Evolutionary conservation across 2,113 vertebrate species (phyloP), one percentile per base, ranked within the genome.

Genomic region (Equus przewalskii): DNA sequence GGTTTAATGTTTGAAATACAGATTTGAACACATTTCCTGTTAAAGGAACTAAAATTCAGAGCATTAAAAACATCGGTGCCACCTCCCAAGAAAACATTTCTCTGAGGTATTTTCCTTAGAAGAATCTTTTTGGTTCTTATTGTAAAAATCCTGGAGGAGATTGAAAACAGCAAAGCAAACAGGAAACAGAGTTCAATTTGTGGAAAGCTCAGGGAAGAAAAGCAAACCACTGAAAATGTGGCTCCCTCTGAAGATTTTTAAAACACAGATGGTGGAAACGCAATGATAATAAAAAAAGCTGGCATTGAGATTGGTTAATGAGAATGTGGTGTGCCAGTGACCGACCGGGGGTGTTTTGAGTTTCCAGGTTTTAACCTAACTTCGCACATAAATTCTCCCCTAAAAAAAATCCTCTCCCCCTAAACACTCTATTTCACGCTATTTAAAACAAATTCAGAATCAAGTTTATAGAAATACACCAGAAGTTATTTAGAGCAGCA

Each of bases 171-270:
- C 70, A 56, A 92, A 65, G 56, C 75, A 90, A 94, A 97, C 94
- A 97, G 93, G 97, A 98, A 96, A 62, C 86, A 51, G 60, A 84
- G 36, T 69, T 95, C 22, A 51, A 9, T 82, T 24, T 80, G 56
- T 93, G 84, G 75, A 80, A 95, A 93, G 76, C 28, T 75, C 41
- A 19, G 80, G 87, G 26, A 87, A 95, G 75, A 95, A 70, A 85
- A 84, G 30, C 49, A 30, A 73, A 41, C 70, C 12, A 62, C 83
- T 58, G 60, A 72, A 81, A 95, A 70, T 33, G 26, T 24, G 33
- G 54, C 14, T 88, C 26, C 5, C 33, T n/a, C 30, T 85, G 56
- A 95, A 91, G 84, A 85, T 18, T 85, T 70, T 94, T 51, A 75
- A 79, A 94, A 65, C 54, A 62, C n/a, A 67, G 70, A 22, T 41